phyloP scores from a whole-genome alignment of 2,888 invertebrate genomes.

The Selenia dentaria region DNA sequence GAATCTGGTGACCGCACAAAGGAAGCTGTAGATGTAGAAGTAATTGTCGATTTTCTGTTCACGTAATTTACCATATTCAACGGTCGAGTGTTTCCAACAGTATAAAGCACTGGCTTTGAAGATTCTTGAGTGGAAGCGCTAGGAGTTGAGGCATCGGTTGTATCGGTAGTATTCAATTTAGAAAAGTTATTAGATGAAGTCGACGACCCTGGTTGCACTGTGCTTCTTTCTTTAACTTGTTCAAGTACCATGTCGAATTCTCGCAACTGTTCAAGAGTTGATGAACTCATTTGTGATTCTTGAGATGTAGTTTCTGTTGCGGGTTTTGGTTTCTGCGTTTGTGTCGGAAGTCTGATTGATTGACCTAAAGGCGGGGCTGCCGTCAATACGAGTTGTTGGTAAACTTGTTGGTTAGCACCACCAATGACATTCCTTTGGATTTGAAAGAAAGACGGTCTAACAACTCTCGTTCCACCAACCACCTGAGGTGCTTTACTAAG shows the following conservation, averaged over 20 bases:
- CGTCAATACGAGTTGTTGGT: conserved; percentile 78
- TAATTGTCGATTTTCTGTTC: conserved; percentile 66
- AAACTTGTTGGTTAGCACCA: conserved; percentile 80
- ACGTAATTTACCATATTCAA: conserved; percentile 69
- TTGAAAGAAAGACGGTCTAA: conserved; percentile 83
- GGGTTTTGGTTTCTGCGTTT: conserved; percentile 53
- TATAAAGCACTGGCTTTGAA: conserved; percentile 70
- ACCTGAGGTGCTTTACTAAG: conserved; percentile 81
- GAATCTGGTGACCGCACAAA: conserved; percentile 74
- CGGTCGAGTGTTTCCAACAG: conserved; percentile 64
- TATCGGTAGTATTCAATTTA: conserved; percentile 57
- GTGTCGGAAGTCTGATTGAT: conserved; percentile 65
- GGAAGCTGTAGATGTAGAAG: conserved; percentile 58
- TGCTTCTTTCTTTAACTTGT: conserved; percentile 91
- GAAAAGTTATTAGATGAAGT: conserved; percentile 46
- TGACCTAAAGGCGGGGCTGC: conserved; percentile 76
- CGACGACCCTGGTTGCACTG: conserved; percentile 78
- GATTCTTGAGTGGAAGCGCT: conserved; percentile 52
- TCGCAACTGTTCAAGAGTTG: conserved; percentile 90
- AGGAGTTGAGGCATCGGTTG: conserved; percentile 51
- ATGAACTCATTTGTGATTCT: conserved; percentile 88
- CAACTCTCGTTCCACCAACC: conserved; percentile 83
- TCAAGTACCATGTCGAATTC: conserved; percentile 93
- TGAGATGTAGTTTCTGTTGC: conserved; percentile 62
- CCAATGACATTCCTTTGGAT: conserved; percentile 86